Conservation (phyloP, 2,888 invertebrate species). For the Monoplex corrugatus region DNA sequence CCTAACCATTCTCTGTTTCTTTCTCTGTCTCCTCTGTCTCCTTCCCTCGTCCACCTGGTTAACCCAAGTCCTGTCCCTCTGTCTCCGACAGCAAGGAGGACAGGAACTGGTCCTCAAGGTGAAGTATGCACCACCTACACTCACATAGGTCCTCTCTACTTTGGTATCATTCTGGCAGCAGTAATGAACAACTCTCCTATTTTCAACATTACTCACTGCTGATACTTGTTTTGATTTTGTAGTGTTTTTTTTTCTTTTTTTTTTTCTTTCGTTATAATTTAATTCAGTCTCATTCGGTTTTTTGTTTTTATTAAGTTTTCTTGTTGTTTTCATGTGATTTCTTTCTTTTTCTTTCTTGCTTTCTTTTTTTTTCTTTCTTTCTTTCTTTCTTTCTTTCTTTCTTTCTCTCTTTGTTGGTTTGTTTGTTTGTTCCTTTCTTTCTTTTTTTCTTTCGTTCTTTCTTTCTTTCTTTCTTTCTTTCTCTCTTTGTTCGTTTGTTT, state of each 20-base stretch:
- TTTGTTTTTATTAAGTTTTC: too few relatives aligned
- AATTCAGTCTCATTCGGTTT: neutral
- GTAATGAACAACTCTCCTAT: slow-evolving; percentile 62
- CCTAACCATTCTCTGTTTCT: neutral
- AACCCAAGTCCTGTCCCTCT: neutral
- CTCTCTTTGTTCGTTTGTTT: too few relatives aligned
- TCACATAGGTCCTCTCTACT: slow-evolving; percentile 54
- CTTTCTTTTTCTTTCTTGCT: too few relatives aligned
- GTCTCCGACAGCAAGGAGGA: slow-evolving; percentile 67
- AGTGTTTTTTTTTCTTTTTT: neutral
- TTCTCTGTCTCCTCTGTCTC: neutral
- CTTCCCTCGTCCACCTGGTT: neutral
- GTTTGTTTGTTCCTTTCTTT: too few relatives aligned
- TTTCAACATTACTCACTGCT: slow-evolving; percentile 62
- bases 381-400: too few relatives aligned
- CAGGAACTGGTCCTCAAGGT: slow-evolving; percentile 67
- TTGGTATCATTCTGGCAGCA: slow-evolving; percentile 74
- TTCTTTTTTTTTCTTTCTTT: too few relatives aligned
- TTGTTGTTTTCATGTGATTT: too few relatives aligned
- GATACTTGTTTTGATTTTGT: slow-evolving; percentile 63
- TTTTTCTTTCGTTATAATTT: too few relatives aligned
- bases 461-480: too few relatives aligned
- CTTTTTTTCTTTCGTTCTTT: too few relatives aligned
- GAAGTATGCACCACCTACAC: slow-evolving; percentile 75
- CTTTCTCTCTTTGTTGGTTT: too few relatives aligned